These are phyloP conservation scores for Gortyna flavago DNA, from an alignment of 2,888 invertebrate genomes.

Conservation along the genomic window DNA sequence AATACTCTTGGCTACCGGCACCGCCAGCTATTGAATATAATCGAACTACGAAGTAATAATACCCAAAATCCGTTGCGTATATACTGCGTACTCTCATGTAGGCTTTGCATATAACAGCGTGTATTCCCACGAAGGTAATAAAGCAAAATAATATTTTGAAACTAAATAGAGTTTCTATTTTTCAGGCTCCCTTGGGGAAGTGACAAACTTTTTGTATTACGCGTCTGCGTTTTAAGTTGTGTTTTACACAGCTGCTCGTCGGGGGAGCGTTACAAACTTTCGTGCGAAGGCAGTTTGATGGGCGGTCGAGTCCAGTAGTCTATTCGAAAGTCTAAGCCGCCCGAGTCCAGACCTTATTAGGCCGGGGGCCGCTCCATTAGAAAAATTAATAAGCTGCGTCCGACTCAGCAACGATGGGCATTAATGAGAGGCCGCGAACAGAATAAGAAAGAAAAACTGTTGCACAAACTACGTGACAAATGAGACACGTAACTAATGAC, in stretches of 20 bases:
- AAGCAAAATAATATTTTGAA: conserved; percentile 64
- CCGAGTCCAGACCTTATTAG: conserved; percentile 74
- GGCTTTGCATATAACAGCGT: conserved; percentile 27
- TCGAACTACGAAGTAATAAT: neutral
- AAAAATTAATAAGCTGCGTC: conserved; percentile 81
- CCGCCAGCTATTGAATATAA: conserved; percentile 9
- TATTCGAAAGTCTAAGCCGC: conserved; percentile 23
- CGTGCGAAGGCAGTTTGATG: conserved; percentile 75
- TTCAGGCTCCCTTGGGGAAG: conserved; percentile 68
- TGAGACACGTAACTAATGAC: conserved; percentile 62
- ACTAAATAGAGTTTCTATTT: conserved; percentile 64
- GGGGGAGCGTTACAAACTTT: conserved; percentile 83
- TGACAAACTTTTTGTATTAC: conserved; percentile 78
- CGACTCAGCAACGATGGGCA: conserved; percentile 63
- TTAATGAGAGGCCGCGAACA: conserved; percentile 69
- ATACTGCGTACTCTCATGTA: conserved; percentile 7
- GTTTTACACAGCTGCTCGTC: conserved; percentile 76
- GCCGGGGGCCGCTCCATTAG: conserved; percentile 76
- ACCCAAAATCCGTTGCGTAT: neutral
- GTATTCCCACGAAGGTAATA: conserved; percentile 57
- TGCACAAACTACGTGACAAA: conserved; percentile 70
- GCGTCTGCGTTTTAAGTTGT: conserved; percentile 76
- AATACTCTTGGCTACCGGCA: conserved; percentile 17
- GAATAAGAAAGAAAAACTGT: conserved; percentile 69
- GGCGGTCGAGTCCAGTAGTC: conserved; percentile 61